Evolutionary conservation across 1,140 invertebrate genomes (phyloP), one percentile per base, ranked within the genome.

Genomic region (Conus betulinus): DNA sequence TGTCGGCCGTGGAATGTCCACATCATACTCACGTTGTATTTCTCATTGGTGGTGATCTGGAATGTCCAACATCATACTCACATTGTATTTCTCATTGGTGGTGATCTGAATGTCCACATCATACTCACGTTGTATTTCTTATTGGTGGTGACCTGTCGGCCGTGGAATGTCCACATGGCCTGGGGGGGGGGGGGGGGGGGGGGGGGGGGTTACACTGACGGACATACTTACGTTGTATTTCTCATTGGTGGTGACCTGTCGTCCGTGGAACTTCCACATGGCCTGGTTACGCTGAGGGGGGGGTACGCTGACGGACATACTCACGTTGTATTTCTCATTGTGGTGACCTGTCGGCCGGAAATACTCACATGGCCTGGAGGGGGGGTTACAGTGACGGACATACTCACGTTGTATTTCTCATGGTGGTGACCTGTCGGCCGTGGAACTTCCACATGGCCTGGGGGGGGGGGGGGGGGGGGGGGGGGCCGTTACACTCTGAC

Each of bases 381-480:
- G n/a, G n/a, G n/a, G n/a, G n/a, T n/a, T n/a, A n/a, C n/a, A n/a
- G n/a, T n/a, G n/a, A n/a, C n/a, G n/a, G n/a, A n/a, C n/a, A n/a
- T n/a, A n/a, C n/a, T n/a, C n/a, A n/a, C n/a, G n/a, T n/a, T n/a
- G n/a, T n/a, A n/a, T n/a, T n/a, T n/a, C n/a, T n/a, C n/a, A n/a
- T 63, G 53, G 39, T 88, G n/a, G 82, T 71, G 27, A 90, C 23
- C 51, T 89, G 79, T 51, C 83, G 5, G 98, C 98, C 97, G 13
- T 96, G 95, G 79, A 97, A 96, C 92, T 98, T 97, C 98, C 98
- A 99, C 91, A 98, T 98, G 86, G 97, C 96, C 5, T 98, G 96
- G 0, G 97, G 97, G 0, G 98, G 98, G n/a, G 98, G 98, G 94
- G 97, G 98, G 0, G 98, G n/a, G n/a, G n/a, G n/a, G n/a, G n/a